These are phyloP conservation scores for Tineola bisselliella DNA, from an alignment of 2,888 invertebrate species.

Conservation along the genomic window DNA sequence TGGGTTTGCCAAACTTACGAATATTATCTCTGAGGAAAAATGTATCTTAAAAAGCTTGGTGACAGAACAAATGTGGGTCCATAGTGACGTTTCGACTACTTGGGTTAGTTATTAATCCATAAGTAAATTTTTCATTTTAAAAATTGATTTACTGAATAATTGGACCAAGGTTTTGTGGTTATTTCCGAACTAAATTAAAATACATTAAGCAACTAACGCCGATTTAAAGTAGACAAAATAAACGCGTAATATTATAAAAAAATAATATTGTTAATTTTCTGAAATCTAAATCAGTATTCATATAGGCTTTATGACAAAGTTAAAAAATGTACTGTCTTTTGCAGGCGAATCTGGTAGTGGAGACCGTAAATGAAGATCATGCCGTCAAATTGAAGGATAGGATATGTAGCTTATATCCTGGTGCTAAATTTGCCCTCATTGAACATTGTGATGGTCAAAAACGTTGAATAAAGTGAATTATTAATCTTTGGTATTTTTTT, in stretches of 20 bases:
- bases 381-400: constrained; percentile 40
- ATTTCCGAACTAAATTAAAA: too few relatives aligned
- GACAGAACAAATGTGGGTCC: constrained; percentile 58
- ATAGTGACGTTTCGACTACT: constrained; percentile 45
- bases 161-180: too few relatives aligned
- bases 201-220: too few relatives aligned
- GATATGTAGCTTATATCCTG: constrained; percentile 39
- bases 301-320: too few relatives aligned
- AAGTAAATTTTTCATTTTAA: too few relatives aligned
- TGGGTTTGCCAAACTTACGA: constrained; percentile 74
- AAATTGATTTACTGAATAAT: too few relatives aligned
- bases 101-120: constrained; percentile 35
- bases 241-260: too few relatives aligned
- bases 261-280: too few relatives aligned
- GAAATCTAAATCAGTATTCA: too few relatives aligned
- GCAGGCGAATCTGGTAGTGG: constrained; percentile 55
- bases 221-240: too few relatives aligned
- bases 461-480: background rate
- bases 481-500: background rate
- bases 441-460: constrained; percentile 44
- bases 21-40: constrained; percentile 38
- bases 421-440: constrained; percentile 38
- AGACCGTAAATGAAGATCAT: constrained; percentile 49
- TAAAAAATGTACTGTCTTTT: too few relatives aligned
- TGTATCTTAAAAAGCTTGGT: constrained; percentile 49